Conservation (phyloP, 2,888 invertebrate species). For the Acleris cristana region DNA sequence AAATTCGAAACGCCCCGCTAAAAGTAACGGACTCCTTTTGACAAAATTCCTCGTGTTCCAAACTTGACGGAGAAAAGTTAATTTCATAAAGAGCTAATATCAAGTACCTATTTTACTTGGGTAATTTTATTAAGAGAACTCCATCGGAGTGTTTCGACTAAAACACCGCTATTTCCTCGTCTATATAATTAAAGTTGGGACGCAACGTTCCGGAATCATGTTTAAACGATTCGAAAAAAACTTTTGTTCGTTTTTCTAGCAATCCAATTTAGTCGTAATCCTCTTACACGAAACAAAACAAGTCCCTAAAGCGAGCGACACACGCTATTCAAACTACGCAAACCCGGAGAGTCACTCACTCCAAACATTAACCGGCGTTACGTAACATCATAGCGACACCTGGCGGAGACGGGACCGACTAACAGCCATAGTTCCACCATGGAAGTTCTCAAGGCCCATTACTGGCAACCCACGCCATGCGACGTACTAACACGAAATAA, state of each 20-base stretch:
- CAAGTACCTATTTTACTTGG: slow-evolving; percentile 10
- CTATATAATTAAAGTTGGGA: slow-evolving; percentile 25
- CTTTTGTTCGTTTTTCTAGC: slow-evolving; percentile 20
- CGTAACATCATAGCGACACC: slow-evolving; percentile 41
- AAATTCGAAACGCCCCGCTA: slow-evolving; percentile 11
- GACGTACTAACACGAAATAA: slow-evolving; percentile 49
- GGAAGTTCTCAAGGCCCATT: slow-evolving; percentile 36
- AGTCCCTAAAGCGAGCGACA: slow-evolving; percentile 12
- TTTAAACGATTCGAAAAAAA: slow-evolving; percentile 17
- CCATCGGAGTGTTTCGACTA: slow-evolving; percentile 6
- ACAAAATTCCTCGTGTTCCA: slow-evolving; percentile 22
- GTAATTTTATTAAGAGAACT: slow-evolving; percentile 22
- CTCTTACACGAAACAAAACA: slow-evolving; percentile 35
- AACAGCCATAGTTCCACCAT: slow-evolving; percentile 12
- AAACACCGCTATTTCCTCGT: slow-evolving; percentile 13
- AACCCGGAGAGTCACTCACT: slow-evolving; percentile 39
- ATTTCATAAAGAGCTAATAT: slow-evolving; percentile 26
- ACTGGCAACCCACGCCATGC: slow-evolving; percentile 43
- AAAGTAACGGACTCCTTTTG: slow-evolving; percentile 24
- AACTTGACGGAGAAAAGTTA: slow-evolving; percentile 20
- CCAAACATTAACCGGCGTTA: slow-evolving; percentile 33
- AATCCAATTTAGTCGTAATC: slow-evolving; percentile 33
- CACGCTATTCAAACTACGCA: slow-evolving; percentile 41
- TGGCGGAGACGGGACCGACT: slow-evolving; percentile 41
- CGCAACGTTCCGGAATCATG: slow-evolving; percentile 12